phyloP scores from a whole-genome alignment of 2,888 invertebrate genomes.

The Notodonta dromedarius region DNA sequence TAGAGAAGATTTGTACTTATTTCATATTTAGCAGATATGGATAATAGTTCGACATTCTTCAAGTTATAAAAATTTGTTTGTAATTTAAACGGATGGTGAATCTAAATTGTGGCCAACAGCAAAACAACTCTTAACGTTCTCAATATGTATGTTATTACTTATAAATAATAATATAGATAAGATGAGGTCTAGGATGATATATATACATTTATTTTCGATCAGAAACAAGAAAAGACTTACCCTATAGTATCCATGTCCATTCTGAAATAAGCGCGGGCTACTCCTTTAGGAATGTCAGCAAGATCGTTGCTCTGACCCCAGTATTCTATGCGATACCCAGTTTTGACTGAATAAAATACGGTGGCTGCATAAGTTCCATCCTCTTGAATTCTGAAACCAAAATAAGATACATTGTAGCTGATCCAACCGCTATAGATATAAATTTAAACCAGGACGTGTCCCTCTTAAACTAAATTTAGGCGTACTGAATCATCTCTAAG shows the following conservation, averaged over 20 bases:
- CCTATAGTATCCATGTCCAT: conserved; percentile 89
- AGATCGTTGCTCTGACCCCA: conserved; percentile 92
- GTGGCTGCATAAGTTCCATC: conserved; percentile 90
- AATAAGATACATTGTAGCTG: background rate
- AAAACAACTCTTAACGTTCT: no score
- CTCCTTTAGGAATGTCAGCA: conserved; percentile 86
- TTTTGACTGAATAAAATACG: conserved; percentile 87
- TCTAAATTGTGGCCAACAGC: no score
- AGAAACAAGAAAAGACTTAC: conserved; percentile 66
- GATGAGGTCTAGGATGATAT: no score
- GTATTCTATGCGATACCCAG: conserved; percentile 89
- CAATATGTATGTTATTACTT: no score
- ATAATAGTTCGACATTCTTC: no score
- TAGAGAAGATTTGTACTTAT: no score
- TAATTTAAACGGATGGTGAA: no score
- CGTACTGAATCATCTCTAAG: background rate
- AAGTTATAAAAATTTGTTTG: no score
- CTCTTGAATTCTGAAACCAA: conserved; percentile 82
- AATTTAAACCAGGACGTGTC: background rate
- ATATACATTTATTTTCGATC: no score
- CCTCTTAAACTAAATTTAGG: no score
- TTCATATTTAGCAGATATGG: no score
- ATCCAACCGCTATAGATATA: background rate
- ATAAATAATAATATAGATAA: no score
- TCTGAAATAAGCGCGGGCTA: conserved; percentile 90